Base-by-base conservation (phyloP, 2,113 vertebrate species). In the Condylura cristata region DNA sequence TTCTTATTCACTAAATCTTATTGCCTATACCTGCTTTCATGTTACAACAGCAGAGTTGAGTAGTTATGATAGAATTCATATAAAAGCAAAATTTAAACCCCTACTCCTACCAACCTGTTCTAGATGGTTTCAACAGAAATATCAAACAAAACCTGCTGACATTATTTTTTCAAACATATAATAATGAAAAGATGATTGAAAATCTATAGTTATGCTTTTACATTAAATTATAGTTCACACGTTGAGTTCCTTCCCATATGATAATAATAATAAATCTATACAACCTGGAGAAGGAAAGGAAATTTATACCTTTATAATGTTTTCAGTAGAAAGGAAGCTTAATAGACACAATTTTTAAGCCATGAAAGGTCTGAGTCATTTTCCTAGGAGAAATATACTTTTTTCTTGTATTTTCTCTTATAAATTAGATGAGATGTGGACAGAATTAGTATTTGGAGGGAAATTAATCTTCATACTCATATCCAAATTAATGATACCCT, bases 381-480 rank as follows among this genome's bases (percentile, higher is more conserved):
- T 90, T 94, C 32, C 48, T 65, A 87, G 65, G 28, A 90, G 26
- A 87, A 84, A 95, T 44, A 71, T 28, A 76, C 71, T 81, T 85
- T 63, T 91, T 44, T 86, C 60, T 65, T 74, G 2, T 34, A 89
- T 89, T 53, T 63, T 58, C 24, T 85, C 75, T 83, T 63, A 2
- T 72, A 92, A 90, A 92, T 11, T 65, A 58, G 56, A 75, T 30
- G 8, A 89, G 26, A 86, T 14, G 17, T 41, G 63, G 20, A 26
- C 6, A 74, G 68, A 76, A 78, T 66, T 34, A 16, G 16, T 89
- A 93, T 66, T 30, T 85, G 41, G 10, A 83, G 92, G 34, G 26
- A 72, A 93, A 86, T 44, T 32, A 37, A 51, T 51, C 32, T 4
- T 78, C n/a, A 56, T 51, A 24, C 13, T 83, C 41, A 9, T 39